These are phyloP conservation scores for Reinhardtius hippoglossoides DNA, from an alignment of 2,113 vertebrate species.

Conservation along the genomic window DNA sequence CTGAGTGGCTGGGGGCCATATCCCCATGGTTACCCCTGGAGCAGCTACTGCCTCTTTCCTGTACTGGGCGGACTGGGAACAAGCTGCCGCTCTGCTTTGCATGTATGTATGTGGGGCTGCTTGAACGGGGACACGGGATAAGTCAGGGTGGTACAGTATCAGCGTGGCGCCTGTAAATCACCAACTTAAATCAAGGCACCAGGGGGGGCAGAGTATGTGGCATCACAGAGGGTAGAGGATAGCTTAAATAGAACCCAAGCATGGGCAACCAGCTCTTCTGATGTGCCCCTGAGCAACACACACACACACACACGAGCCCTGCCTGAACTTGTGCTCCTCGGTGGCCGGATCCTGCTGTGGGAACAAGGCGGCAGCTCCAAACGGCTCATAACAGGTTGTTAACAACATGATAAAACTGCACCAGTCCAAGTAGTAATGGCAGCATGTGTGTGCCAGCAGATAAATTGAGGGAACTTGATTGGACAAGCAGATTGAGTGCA, in stretches of 20 bases:
- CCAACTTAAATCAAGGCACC: too few relatives aligned
- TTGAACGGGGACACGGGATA: constrained; percentile 19
- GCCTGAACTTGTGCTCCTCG: constrained; percentile 20
- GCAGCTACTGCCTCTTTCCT: constrained; percentile 66
- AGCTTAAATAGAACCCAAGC: background rate
- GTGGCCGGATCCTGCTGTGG: constrained; percentile 5
- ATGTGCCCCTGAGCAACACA: constrained; percentile 33
- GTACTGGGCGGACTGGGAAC: constrained; percentile 45
- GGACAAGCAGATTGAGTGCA: background rate
- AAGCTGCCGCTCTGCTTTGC: constrained; percentile 50
- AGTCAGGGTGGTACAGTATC: constrained; percentile 33
- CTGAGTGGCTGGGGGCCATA: constrained; percentile 71
- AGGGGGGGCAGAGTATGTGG: background rate
- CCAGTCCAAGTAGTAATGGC: background rate
- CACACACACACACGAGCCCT: constrained; percentile 16
- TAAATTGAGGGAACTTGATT: background rate
- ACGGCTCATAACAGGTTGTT: constrained; percentile 54
- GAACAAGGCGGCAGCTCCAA: constrained; percentile 8
- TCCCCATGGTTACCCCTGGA: constrained; percentile 78
- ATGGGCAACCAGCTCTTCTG: constrained; percentile 1
- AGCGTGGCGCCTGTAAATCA: constrained; percentile 17
- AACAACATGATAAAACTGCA: constrained; percentile 1
- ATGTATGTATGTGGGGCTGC: constrained; percentile 18
- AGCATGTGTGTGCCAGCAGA: background rate
- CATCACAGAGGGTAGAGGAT: background rate